Evolutionary conservation across 1,140 invertebrate genomes (phyloP), one percentile per base, ranked within the genome.

Genomic region (Papilio dardanus): DNA sequence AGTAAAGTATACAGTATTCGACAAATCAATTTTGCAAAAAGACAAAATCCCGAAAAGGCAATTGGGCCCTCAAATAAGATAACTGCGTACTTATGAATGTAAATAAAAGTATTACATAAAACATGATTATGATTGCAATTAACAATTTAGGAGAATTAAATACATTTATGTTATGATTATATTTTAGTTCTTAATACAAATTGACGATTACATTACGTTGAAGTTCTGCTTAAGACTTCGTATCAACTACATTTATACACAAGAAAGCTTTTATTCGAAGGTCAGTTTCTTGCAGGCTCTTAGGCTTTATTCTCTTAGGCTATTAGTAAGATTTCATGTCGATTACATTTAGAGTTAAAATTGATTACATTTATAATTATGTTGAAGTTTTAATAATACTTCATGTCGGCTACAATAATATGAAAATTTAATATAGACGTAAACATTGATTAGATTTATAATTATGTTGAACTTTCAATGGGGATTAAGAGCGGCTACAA

Each of bases 71-170:
- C 7, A 46, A 37, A 8, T 2, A 12, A 54, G 0, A 12, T 24
- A n/a, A 46, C 40, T 71, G 68, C n/a, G n/a, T 50, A 1, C 8
- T 24, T 12, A 68, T 35, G 33, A 8, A 73, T 54, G 46, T 50
- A 73, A 73, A 73, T 73, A 54, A 73, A 73, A 73, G 3, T 46
- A 73, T 33, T 54, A 33, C 2, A 37, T n/a, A n/a, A n/a, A n/a
- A 14, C 1, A 46, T n/a, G 42, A n/a, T 46, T 46, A n/a, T 28
- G 50, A 24, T 54, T 54, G 21, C 50, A 24, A 4, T 46, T 7
- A 46, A 46, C 1, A 46, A 46, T 46, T n/a, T n/a, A n/a, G 19
- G 4, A 46, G 3, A 46, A 0, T 7, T 46, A 19, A 46, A 46
- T 46, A 46, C 5, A 46, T 19, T 46, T 46, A 46, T 46, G n/a